Percentiles rank a stretch among this genome's conserved stretches.
Conservation (phyloP, 2,888 invertebrate species). For the Phyllotreta cruciferae region DNA sequence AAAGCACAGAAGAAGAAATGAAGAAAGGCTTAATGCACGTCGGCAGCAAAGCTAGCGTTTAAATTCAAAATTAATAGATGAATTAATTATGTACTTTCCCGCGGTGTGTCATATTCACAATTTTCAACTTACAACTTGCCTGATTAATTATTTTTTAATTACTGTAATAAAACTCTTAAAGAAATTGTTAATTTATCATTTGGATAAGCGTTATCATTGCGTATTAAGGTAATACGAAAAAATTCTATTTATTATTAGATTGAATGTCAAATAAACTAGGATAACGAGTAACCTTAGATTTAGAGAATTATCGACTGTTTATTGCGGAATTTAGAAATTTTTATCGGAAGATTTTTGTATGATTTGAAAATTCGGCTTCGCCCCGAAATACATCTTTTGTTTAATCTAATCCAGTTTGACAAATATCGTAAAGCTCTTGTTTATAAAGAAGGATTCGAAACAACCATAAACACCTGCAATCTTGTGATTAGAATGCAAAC, state of each 20-base stretch:
- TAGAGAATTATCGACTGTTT: too few species aligned
- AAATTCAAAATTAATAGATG: slow-evolving; percentile 20
- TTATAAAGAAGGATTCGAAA: slow-evolving; percentile 1
- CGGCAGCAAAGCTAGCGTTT: slow-evolving; percentile 5
- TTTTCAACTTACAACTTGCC: background rate
- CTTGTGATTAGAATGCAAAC: slow-evolving; percentile 20
- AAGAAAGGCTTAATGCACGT: slow-evolving; percentile 9
- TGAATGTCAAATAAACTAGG: too few species aligned
- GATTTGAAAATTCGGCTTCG: too few species aligned
- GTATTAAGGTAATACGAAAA: too few species aligned
- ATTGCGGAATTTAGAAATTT: too few species aligned
- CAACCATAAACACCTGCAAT: slow-evolving; percentile 8
- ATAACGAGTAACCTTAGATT: too few species aligned
- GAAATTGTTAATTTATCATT: too few species aligned
- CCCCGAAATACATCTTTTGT: background rate
- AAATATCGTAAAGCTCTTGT: slow-evolving; percentile 24
- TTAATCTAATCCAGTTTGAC: slow-evolving; percentile 1
- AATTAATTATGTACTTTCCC: slow-evolving; percentile 17
- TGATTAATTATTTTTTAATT: too few species aligned
- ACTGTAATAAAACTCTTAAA: too few species aligned
- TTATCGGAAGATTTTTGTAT: too few species aligned
- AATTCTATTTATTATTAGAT: too few species aligned
- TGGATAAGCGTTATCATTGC: too few species aligned
- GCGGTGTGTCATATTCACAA: slow-evolving; percentile 20
- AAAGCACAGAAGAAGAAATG: slow-evolving; percentile 3